Evolutionary conservation across 2,888 invertebrate genomes (phyloP).

Genomic region (Torymus tubicola): DNA sequence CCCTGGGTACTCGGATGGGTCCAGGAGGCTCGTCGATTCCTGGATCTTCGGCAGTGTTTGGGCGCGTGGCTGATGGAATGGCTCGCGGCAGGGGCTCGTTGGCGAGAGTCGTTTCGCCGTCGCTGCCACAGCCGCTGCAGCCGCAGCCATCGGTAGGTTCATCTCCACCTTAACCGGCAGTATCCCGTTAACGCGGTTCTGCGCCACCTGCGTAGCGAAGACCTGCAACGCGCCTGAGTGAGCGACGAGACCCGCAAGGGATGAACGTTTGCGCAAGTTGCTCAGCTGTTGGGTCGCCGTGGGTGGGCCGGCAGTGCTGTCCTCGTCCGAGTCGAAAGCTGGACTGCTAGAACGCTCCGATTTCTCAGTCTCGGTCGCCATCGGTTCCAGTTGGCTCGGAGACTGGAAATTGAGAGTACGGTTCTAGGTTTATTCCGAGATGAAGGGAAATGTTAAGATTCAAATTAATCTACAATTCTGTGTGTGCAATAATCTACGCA

Average conservation of each 20-base stretch:
- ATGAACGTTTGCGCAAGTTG: constrained; percentile 81
- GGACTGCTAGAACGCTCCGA: constrained; percentile 93
- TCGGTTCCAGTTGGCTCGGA: constrained; percentile 41
- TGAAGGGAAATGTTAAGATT: too few relatives aligned
- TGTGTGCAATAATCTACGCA: too few relatives aligned
- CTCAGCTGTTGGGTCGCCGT: constrained; percentile 61
- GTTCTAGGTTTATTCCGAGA: not conserved
- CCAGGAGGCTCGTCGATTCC: constrained; percentile 77
- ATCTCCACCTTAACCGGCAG: constrained; percentile 66
- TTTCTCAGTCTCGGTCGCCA: constrained; percentile 81
- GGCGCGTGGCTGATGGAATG: constrained; percentile 65
- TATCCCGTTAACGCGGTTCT: constrained; percentile 67
- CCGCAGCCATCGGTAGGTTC: constrained; percentile 56
- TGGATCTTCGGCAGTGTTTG: constrained; percentile 81
- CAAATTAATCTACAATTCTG: too few relatives aligned
- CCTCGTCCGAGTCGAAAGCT: constrained; percentile 96
- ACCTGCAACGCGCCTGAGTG: constrained; percentile 81
- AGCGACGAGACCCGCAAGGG: constrained; percentile 83
- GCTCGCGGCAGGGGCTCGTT: constrained; percentile 73
- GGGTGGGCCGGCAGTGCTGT: constrained; percentile 79
- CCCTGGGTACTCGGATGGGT: constrained; percentile 78
- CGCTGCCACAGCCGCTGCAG: constrained; percentile 17
- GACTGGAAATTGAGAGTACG: constrained; percentile 44
- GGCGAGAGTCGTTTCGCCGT: constrained; percentile 62
- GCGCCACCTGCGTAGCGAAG: constrained; percentile 60